phyloP scores from a whole-genome alignment of 2,113 vertebrate species.

The Cathartes aura region DNA sequence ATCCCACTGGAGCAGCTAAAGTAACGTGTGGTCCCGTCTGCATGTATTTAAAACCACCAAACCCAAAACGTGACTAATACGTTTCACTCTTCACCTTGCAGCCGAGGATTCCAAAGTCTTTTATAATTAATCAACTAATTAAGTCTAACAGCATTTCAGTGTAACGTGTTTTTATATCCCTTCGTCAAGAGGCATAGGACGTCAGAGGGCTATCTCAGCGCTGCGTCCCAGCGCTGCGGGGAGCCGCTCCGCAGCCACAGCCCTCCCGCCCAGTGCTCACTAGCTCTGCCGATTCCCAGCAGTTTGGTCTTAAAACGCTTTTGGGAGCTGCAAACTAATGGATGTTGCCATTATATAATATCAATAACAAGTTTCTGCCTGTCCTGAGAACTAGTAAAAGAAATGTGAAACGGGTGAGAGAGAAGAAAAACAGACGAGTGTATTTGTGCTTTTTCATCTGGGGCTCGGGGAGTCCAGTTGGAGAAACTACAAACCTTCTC shows the following conservation, averaged over 20 bases:
- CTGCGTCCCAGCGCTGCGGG: not conserved
- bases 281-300: not conserved
- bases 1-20: not conserved
- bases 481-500: not conserved
- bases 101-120: not conserved
- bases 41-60: not conserved
- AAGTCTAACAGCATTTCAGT: not conserved
- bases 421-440: accelerated
- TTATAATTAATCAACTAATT: conserved; percentile 39
- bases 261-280: accelerated
- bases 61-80: not conserved
- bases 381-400: not conserved
- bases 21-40: not conserved
- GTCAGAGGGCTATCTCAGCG: not conserved
- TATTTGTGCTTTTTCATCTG: not conserved
- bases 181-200: not conserved
- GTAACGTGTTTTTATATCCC: not conserved
- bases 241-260: not conserved
- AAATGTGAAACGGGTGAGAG: not conserved
- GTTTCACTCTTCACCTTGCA: not conserved
- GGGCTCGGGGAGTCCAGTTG: not conserved
- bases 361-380: not conserved
- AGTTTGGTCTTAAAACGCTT: not conserved
- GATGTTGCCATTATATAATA: not conserved
- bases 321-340: not conserved